Evolutionary conservation across 2,113 vertebrate species (phyloP).

Genomic region (Alectura lathami): DNA sequence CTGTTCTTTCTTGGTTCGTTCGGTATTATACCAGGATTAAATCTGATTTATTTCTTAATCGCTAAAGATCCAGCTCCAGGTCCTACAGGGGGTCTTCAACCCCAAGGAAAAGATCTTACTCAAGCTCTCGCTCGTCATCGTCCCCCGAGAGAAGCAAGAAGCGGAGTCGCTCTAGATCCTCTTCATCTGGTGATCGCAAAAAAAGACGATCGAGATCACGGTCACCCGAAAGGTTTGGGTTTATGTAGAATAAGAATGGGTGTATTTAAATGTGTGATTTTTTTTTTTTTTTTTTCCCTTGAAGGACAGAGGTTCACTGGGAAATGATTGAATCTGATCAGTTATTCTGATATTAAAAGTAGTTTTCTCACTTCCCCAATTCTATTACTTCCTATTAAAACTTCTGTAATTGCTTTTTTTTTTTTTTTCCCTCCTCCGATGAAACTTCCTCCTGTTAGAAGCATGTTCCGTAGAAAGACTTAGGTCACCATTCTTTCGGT

Average conservation of each 20-base stretch:
- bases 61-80: conserved; percentile 99
- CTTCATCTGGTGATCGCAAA: conserved; percentile 95
- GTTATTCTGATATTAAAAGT: neutral
- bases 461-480: neutral
- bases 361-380: neutral
- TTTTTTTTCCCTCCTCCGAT: neutral
- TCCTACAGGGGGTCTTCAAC: conserved; percentile 95
- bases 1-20: conserved; percentile 62
- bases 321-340: conserved; percentile 6
- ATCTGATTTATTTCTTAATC: conserved; percentile 89
- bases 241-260: conserved; percentile 97
- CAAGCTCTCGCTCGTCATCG: conserved; percentile 88
- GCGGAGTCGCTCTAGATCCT: conserved; percentile 94
- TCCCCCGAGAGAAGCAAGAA: conserved; percentile 94
- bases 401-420: neutral
- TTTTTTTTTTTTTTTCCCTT: neutral
- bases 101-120: conserved; percentile 90
- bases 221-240: conserved; percentile 99
- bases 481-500: neutral
- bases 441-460: neutral
- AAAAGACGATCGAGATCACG: conserved; percentile 97
- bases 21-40: conserved; percentile 71
- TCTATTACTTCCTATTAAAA: neutral
- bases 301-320: conserved; percentile 34
- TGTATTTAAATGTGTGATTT: conserved; percentile 74